These are phyloP conservation scores for Neria commutata DNA, from an alignment of 2,888 invertebrate species.

Conservation along the genomic window DNA sequence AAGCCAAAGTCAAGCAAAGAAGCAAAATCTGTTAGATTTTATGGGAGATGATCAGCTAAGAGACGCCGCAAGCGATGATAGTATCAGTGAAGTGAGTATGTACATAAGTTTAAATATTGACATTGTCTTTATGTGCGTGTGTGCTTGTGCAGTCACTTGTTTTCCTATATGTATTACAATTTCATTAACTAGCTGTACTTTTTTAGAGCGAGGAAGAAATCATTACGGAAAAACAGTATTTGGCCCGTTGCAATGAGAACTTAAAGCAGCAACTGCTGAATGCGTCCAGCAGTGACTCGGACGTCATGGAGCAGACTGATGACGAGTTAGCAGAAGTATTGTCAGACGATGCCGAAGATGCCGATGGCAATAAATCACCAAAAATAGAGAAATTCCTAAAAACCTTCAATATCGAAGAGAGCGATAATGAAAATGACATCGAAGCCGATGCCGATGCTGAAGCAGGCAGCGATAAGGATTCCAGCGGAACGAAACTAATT, in stretches of 20 bases:
- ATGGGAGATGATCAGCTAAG: slow-evolving; percentile 38
- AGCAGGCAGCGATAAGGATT: too few species aligned
- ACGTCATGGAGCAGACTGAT: slow-evolving; percentile 58
- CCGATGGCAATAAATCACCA: slow-evolving; percentile 36
- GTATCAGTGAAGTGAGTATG: slow-evolving; percentile 52
- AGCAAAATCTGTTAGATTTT: slow-evolving; percentile 24
- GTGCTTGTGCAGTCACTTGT: neutral
- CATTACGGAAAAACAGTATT: slow-evolving; percentile 54
- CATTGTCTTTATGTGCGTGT: neutral
- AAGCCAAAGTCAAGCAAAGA: slow-evolving; percentile 20
- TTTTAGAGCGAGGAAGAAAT: slow-evolving; percentile 47
- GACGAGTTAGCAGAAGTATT: slow-evolving; percentile 62
- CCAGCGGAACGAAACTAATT: too few species aligned
- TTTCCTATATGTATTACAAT: neutral
- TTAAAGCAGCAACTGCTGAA: slow-evolving; percentile 52
- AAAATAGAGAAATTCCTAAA: slow-evolving; percentile 60
- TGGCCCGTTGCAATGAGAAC: slow-evolving; percentile 53
- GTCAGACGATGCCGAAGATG: slow-evolving; percentile 43
- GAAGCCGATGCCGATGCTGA: too few species aligned
- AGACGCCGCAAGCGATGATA: slow-evolving; percentile 41
- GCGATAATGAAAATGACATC: slow-evolving; percentile 31
- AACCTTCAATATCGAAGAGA: slow-evolving; percentile 46
- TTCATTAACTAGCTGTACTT: neutral
- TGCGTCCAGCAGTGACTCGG: slow-evolving; percentile 52
- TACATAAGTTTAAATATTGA: slow-evolving; percentile 23